A percentile compares a stretch with the other conserved stretches of the same genome.
Conservation (phyloP, 2,113 vertebrate species). For the Vulpes lagopus region DNA sequence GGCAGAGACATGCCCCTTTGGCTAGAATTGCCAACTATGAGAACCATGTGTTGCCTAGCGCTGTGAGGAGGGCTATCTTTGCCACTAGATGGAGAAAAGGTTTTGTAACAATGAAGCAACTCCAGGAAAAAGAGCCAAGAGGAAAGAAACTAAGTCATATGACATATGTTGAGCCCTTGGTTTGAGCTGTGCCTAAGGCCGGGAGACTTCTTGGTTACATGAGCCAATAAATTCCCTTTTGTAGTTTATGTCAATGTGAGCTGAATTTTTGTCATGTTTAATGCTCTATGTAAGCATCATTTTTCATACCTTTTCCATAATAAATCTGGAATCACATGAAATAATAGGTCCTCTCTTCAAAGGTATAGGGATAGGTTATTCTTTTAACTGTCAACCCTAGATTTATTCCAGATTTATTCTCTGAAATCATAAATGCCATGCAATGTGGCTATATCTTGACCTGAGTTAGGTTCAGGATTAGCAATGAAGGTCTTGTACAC, state of each 20-base stretch:
- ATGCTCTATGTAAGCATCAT: neutral
- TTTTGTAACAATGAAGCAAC: neutral
- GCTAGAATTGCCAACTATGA: neutral
- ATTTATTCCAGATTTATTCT: neutral
- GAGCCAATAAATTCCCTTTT: neutral
- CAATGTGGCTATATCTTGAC: neutral
- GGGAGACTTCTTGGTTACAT: no score
- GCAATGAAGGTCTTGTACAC: neutral
- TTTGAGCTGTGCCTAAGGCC: neutral
- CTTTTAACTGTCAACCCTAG: neutral
- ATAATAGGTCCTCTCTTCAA: constrained; percentile 24
- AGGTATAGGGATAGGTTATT: neutral
- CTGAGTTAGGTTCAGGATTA: neutral
- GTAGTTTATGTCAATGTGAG: neutral
- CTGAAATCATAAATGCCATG: neutral
- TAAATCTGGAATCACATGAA: neutral
- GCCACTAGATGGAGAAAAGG: neutral
- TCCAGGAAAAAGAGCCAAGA: neutral
- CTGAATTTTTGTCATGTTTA: neutral
- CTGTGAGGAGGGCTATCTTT: neutral
- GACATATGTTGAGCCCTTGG: neutral
- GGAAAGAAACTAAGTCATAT: neutral
- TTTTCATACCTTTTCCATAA: neutral
- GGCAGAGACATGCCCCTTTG: neutral
- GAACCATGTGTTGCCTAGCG: neutral